phyloP scores from a whole-genome alignment of 2,113 vertebrate species.

The Arizona elegans region DNA sequence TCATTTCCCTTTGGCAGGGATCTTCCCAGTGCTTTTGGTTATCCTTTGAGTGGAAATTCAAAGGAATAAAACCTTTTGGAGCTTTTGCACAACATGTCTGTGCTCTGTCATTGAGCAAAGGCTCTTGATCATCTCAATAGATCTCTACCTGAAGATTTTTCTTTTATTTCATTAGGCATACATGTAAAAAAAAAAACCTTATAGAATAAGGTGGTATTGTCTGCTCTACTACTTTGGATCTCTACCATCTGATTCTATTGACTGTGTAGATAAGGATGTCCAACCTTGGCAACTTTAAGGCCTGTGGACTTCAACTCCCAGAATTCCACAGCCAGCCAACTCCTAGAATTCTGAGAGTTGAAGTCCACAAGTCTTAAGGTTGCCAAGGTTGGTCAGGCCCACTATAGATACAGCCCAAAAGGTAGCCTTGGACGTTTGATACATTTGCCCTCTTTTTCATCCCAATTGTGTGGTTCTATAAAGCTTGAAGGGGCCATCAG shows the following conservation, averaged over 20 bases:
- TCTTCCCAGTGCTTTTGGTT: neutral
- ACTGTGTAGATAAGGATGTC: neutral
- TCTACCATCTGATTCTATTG: neutral
- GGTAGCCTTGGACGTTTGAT: neutral
- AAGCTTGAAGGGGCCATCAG: slow-evolving; percentile 25
- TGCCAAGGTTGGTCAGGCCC: neutral
- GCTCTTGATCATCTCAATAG: neutral
- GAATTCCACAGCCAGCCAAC: neutral
- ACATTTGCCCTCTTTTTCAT: neutral
- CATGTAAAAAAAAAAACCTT: neutral
- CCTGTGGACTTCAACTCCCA: neutral
- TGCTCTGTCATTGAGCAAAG: neutral
- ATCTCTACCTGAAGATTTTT: neutral
- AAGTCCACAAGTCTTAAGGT: neutral
- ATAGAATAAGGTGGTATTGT: neutral
- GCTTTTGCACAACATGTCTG: neutral
- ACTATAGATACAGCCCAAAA: neutral
- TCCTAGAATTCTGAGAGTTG: neutral
- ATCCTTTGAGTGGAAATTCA: neutral
- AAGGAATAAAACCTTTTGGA: neutral
- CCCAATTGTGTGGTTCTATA: neutral
- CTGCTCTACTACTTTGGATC: neutral
- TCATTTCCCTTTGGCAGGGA: neutral
- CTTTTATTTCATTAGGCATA: neutral
- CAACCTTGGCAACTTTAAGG: neutral